phyloP scores from a whole-genome alignment of 2,113 vertebrate species.

The Halichoerus grypus region DNA sequence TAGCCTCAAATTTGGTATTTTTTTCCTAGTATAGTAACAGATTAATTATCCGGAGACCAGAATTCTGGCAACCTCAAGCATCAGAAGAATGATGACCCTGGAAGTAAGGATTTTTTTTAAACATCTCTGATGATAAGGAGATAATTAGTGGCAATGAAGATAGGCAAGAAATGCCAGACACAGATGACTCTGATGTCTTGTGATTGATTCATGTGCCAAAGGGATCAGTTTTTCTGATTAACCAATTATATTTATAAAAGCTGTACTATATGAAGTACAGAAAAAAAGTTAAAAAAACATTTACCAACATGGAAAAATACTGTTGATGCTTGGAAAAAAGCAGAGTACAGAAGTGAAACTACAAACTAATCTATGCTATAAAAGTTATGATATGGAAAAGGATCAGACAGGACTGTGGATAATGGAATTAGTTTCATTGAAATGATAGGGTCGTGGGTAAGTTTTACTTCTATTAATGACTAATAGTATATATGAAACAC shows the following conservation, averaged over 20 bases:
- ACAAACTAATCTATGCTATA: background rate
- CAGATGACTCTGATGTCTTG: background rate
- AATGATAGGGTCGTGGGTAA: background rate
- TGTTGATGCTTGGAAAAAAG: background rate
- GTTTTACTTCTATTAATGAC: background rate
- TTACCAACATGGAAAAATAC: background rate
- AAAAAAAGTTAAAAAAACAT: background rate
- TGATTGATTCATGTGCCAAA: conserved; percentile 1
- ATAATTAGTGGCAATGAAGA: background rate
- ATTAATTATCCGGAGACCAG: conserved; percentile 49
- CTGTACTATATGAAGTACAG: background rate
- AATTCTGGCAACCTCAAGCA: conserved; percentile 55
- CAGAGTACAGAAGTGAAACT: background rate
- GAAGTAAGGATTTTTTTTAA: conserved; percentile 56
- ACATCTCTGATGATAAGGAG: conserved; percentile 55
- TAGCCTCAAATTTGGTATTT: conserved; percentile 47
- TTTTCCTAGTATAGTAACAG: conserved; percentile 42
- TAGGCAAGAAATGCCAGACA: background rate
- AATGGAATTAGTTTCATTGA: conserved; percentile 50
- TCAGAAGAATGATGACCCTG: conserved; percentile 40
- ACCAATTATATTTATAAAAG: background rate
- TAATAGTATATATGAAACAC: conserved; percentile 7
- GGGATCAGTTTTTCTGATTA: background rate
- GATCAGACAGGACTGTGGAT: background rate
- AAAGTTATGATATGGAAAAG: background rate